Base-by-base conservation (phyloP, 2,888 invertebrate genomes). In the Prenolepis imparis region DNA sequence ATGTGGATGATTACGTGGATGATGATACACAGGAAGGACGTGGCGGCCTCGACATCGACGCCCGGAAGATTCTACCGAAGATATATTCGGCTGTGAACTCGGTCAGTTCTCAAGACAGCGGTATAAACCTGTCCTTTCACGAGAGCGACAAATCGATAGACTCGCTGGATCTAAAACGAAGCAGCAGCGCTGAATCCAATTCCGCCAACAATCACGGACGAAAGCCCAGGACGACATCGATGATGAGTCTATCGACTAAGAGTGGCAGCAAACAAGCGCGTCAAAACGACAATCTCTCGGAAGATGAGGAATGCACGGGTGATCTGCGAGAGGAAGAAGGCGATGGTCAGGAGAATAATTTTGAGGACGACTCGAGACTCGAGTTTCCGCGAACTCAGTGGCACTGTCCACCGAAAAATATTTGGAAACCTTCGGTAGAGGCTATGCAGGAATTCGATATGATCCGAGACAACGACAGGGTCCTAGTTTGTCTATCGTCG, bases 401-500 rank as follows among this genome's bases (percentile, higher is more conserved):
- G 97, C 96, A 97, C 86, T 96, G 96, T 87, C 97, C 98, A 0
- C 97, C 98, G 0, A 97, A 98, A 91, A 96, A 96, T 64, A 96
- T 98, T 61, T 98, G 98, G 97, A 97, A 97, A 91, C 97, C 97
- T 15, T 96, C 97, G 12, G 96, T 98, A 12, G 97, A 97, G 95
- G 98, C 98, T 0, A 95, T 98, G 70, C 96, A 97, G 86, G 98
- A 98, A 92, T 98, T 96, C 95, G 96, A 96, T 86, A 98, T 98
- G 98, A 96, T 98, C 82, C 96, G 96, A 75, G 96, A 98, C 88
- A 97, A 97, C 2, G 98, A 98, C 94, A 96, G 97, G 86, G 96
- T 98, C 21, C 95, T 98, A 92, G 97, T 98, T 18, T 98, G 98
- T 93, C 95, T 98, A 64, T 98, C 98, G 0, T 84, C 90, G 0